Evolutionary conservation across 2,888 invertebrate genomes (phyloP), one percentile per base, ranked within the genome.

Genomic region (Elysia crispata): DNA sequence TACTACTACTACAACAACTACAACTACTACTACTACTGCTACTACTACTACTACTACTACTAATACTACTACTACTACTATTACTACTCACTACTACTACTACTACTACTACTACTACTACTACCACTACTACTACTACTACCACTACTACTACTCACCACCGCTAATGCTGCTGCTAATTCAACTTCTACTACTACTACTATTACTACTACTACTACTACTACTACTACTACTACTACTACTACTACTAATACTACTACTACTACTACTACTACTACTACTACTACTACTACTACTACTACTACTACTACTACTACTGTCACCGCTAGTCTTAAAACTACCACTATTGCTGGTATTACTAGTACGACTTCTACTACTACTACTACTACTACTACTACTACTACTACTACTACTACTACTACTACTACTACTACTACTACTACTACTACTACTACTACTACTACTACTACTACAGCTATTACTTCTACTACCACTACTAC

Each of bases 171-270:
- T n/a, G n/a, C n/a, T n/a, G n/a, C n/a, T n/a, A n/a, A n/a, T n/a
- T n/a, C n/a, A n/a, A n/a, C n/a, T n/a, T n/a, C n/a, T n/a, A n/a
- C n/a, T n/a, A n/a, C n/a, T n/a, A n/a, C n/a, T n/a, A n/a, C n/a
- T n/a, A n/a, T n/a, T n/a, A n/a, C n/a, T n/a, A n/a, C n/a, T n/a
- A 41, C 11, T 13, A n/a, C 5, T n/a, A 23, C 15, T 6, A 6
- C 6, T 15, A 3, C 15, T 60, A 60, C 15, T 60, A 60, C 15
- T 60, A 60, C 15, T 13, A 60, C 15, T 13, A 60, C 15, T 13
- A 60, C 15, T 13, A 60, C 79, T 80, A 70, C 60, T 76, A 62
- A 76, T 67, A 64, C 54, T 73, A 57, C 79, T 75, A 66, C 79
- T 33, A 64, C 77, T 73, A 31, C 79, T 67, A 50, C 81, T 74